These are phyloP conservation scores for Allacma fusca DNA, from an alignment of 2,888 invertebrate species.

Conservation along the genomic window DNA sequence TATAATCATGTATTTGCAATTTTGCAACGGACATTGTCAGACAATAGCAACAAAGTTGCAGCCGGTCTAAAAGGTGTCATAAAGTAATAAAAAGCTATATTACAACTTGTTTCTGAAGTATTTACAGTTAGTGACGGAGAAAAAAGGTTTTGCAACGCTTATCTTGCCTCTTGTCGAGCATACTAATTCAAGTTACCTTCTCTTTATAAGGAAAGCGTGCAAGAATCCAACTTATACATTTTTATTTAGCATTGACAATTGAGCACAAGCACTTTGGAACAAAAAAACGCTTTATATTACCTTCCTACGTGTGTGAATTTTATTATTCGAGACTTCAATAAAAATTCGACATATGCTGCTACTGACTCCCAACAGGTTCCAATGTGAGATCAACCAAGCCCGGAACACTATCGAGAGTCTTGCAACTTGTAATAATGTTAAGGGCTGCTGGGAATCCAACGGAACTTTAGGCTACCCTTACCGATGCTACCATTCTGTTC, in stretches of 20 bases:
- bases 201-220: not conserved
- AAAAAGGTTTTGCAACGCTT: not conserved
- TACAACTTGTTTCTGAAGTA: too few species aligned
- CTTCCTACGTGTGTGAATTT: not conserved
- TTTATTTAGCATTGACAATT: too few species aligned
- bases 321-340: not conserved
- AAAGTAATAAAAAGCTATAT: too few species aligned
- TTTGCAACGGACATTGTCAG: not conserved
- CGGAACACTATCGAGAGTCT: constrained; percentile 59
- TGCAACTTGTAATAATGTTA: constrained; percentile 64
- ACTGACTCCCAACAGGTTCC: too few species aligned
- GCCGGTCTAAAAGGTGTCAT: too few species aligned
- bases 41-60: not conserved
- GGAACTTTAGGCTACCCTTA: constrained; percentile 55
- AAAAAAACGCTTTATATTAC: too few species aligned
- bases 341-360: too few species aligned
- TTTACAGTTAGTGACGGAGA: not conserved
- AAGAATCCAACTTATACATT: not conserved
- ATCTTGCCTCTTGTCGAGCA: too few species aligned
- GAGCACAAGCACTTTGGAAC: too few species aligned
- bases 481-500: constrained; percentile 68
- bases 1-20: not conserved
- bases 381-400: constrained; percentile 57
- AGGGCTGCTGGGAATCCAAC: constrained; percentile 68
- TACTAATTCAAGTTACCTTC: not conserved